Percentiles rank a stretch among this genome's conserved stretches.
These are phyloP conservation scores for Ophion slaviceki DNA, from an alignment of 2,888 invertebrate species.

Conservation along the genomic window DNA sequence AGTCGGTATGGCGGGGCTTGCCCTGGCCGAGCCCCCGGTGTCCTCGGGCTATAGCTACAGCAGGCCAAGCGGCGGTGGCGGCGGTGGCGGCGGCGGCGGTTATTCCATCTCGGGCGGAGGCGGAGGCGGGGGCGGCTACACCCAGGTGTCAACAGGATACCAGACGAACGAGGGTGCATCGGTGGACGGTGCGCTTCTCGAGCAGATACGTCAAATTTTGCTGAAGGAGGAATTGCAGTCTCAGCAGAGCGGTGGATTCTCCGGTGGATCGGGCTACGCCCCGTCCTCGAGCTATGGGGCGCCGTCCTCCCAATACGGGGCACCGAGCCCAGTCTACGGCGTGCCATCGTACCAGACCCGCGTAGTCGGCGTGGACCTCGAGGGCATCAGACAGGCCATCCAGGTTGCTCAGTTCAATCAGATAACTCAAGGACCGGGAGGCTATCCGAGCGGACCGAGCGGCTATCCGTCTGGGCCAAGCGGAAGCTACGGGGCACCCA, in stretches of 20 bases:
- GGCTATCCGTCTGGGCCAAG: slow-evolving; percentile 84
- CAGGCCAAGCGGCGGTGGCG: slow-evolving; percentile 87
- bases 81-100: slow-evolving; percentile 80
- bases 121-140: slow-evolving; percentile 88
- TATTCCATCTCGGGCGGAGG: slow-evolving; percentile 80
- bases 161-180: slow-evolving; percentile 93
- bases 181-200: slow-evolving; percentile 91
- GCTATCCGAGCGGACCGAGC: slow-evolving; percentile 77
- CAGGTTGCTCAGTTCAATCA: slow-evolving; percentile 94
- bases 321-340: slow-evolving; percentile 88
- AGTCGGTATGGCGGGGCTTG: slow-evolving; percentile 91
- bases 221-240: slow-evolving; percentile 91
- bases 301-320: slow-evolving; percentile 88
- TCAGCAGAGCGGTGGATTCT: slow-evolving; percentile 84
- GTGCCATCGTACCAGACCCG: slow-evolving; percentile 86
- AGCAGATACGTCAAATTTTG: slow-evolving; percentile 93
- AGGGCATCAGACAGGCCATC: slow-evolving; percentile 93
- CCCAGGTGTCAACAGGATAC: slow-evolving; percentile 90
- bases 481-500: slow-evolving; percentile 83
- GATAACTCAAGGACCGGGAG: slow-evolving; percentile 84
- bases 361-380: slow-evolving; percentile 93
- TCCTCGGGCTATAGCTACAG: slow-evolving; percentile 82
- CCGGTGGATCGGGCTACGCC: slow-evolving; percentile 83
- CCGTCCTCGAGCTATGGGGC: slow-evolving; percentile 83
- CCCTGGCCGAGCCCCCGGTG: slow-evolving; percentile 89